Base-by-base conservation (phyloP, 2,797 vertebrate genomes). In the Liasis olivaceus region DNA sequence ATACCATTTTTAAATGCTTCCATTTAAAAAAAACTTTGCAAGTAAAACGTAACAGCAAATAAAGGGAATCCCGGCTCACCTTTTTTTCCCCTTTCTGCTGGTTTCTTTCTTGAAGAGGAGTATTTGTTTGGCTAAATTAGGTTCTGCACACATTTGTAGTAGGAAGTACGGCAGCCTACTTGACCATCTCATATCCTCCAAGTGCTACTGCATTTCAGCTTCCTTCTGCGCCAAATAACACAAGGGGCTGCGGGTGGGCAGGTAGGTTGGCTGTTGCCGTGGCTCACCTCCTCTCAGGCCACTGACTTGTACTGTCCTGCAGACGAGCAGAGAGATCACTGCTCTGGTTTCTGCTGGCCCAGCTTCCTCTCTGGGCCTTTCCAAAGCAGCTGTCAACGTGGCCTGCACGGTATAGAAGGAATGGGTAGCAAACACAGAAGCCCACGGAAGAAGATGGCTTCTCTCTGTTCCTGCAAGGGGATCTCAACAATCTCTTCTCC, bases 381-480 rank as follows among this genome's bases (percentile, higher is more conserved):
- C 91, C 94, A 77, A 93, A 93, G 87, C 94, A 90, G 89, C 93
- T 93, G 94, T 8, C 31, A 22, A 7, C 24, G 20, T 58, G 92
- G 90, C 92, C 94, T 84, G 92, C 3, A 28, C 42, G 91, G 91
- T 72, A 28, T 8, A 24, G n/a, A 31, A 60, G 15, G 88, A 66
- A 92, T 0, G 4, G 59, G 95, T 95, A 56, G 93, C 56, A 93
- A 87, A 6, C 85, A 4, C 0, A 6, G 86, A 91, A 81, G 96
- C 60, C 88, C 22, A 24, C 88, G 26, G 91, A 93, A 94, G 95
- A 66, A 77, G 93, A 58, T 0, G 0, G 95, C 95, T 95, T 93
- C 92, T 95, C 56, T 93, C 93, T 95, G 94, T 95, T 95, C 94
- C 94, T 96, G 92, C 89, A 2, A 15, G 86, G 88, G 93, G 90